These are phyloP conservation scores for Bombus vancouverensis DNA, from an alignment of 1,140 invertebrate genomes.

Conservation along the genomic window DNA sequence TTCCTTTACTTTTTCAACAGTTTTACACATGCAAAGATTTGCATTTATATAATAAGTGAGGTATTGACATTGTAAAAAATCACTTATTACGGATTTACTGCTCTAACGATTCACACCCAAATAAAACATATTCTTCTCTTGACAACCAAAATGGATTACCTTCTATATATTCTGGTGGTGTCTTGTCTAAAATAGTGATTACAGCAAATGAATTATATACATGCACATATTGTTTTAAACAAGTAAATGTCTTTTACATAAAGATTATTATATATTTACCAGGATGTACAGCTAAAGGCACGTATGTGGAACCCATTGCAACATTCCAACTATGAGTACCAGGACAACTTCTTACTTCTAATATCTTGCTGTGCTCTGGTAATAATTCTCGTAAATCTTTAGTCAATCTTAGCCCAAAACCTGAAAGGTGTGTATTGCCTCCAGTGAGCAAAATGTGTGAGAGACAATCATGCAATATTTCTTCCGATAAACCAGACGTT, in stretches of 20 bases:
- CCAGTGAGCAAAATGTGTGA: conserved; percentile 82
- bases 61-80: conserved; percentile 54
- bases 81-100: conserved; percentile 66
- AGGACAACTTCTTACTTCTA: conserved; percentile 80
- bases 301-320: conserved; percentile 82
- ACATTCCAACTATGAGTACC: conserved; percentile 82
- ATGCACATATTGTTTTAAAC: neutral
- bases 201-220: neutral
- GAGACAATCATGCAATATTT: conserved; percentile 79
- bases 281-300: conserved; percentile 81
- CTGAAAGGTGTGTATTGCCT: conserved; percentile 82
- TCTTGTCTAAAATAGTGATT: conserved; percentile 75
- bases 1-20: conserved; percentile 75
- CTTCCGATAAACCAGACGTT: conserved; percentile 77
- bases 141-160: conserved; percentile 82
- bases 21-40: conserved; percentile 60
- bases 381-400: conserved; percentile 81
- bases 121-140: conserved; percentile 82
- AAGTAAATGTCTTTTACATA: conserved; percentile 7
- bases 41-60: conserved; percentile 54
- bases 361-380: conserved; percentile 78
- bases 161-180: conserved; percentile 78
- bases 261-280: conserved; percentile 66
- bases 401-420: conserved; percentile 80
- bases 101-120: conserved; percentile 81